These are phyloP conservation scores for Megaceryle torquata DNA, from an alignment of 2,113 vertebrate genomes.

Conservation along the genomic window DNA sequence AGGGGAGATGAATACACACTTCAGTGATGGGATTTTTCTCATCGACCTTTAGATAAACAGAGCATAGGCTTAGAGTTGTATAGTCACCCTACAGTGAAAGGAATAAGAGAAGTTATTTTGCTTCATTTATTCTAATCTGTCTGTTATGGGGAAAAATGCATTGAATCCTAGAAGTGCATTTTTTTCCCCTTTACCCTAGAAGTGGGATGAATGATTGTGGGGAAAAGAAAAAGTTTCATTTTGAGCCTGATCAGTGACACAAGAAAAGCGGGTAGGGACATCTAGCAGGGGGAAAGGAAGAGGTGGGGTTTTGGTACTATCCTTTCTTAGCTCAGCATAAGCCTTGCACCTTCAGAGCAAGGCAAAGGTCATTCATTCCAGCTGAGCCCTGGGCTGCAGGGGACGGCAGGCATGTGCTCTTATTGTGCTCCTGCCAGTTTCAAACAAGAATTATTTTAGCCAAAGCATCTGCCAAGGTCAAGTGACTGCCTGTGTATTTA, in stretches of 20 bases:
- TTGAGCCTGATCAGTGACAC: background rate
- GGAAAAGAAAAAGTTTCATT: background rate
- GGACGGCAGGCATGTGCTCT: background rate
- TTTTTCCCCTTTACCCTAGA: background rate
- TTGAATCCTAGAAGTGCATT: background rate
- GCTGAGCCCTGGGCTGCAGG: background rate
- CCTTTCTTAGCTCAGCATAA: background rate
- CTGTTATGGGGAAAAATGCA: accelerated
- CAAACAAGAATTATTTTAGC: slow-evolving; percentile 5
- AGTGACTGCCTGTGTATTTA: slow-evolving; percentile 52
- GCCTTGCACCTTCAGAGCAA: background rate
- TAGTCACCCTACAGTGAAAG: background rate
- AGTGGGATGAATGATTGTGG: background rate
- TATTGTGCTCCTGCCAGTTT: slow-evolving; percentile 10
- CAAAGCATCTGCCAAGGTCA: slow-evolving; percentile 38
- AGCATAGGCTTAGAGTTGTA: background rate
- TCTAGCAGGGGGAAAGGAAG: background rate
- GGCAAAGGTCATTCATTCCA: background rate
- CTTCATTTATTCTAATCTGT: background rate
- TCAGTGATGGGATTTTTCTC: background rate
- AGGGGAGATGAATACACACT: background rate
- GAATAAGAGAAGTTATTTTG: background rate
- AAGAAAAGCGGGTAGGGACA: background rate
- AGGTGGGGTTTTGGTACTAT: background rate
- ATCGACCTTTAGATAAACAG: background rate